These are phyloP conservation scores for Branchinecta lindahli DNA, from an alignment of 1,140 invertebrate genomes.

Conservation along the genomic window DNA sequence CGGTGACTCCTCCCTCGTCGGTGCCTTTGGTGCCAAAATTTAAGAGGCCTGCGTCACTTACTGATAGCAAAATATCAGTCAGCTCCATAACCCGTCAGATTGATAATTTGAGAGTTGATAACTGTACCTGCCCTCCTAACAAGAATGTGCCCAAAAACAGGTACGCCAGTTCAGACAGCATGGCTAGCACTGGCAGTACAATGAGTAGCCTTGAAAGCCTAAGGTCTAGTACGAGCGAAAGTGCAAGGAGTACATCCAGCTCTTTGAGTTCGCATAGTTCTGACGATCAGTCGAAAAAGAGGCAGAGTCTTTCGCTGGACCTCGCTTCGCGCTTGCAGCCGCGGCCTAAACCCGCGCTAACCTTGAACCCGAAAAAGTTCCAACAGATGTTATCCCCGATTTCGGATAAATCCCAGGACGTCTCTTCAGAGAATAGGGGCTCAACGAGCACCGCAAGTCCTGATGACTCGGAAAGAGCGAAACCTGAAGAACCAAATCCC, in stretches of 20 bases:
- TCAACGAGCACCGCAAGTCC: background rate
- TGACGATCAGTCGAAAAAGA: background rate
- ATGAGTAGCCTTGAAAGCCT: background rate
- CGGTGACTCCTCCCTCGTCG: background rate
- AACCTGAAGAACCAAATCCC: background rate
- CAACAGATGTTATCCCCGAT: conserved; percentile 3
- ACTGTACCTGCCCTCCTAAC: background rate
- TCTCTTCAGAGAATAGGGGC: background rate
- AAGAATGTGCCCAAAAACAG: background rate
- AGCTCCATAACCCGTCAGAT: background rate
- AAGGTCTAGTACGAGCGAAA: background rate
- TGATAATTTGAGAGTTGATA: background rate
- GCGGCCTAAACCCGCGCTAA: background rate
- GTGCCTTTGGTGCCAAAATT: background rate
- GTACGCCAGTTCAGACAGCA: conserved; percentile 1
- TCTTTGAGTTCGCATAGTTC: background rate
- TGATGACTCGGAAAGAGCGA: background rate
- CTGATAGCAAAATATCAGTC: background rate
- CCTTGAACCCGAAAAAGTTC: background rate
- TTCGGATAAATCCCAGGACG: conserved; percentile 3
- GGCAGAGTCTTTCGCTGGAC: background rate
- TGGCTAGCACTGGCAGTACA: background rate
- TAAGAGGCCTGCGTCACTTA: background rate
- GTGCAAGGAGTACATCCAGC: background rate
- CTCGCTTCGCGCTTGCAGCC: background rate